Conservation (phyloP, 2,888 invertebrate genomes). For the Halictus quadricinctus region DNA sequence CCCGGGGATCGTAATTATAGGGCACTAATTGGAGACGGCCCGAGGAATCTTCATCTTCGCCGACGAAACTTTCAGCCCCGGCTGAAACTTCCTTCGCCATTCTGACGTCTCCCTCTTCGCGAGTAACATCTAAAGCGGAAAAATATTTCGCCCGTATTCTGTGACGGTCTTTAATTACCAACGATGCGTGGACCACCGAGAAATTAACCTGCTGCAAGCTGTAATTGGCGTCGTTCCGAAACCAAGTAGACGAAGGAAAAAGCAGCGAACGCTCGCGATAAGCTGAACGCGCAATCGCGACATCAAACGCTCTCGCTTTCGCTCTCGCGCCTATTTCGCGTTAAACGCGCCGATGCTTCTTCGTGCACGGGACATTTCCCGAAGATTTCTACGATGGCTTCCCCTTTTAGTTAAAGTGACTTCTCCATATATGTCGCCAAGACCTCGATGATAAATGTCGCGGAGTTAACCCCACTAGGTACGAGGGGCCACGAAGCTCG, state of each 20-base stretch:
- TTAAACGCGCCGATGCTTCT: not conserved
- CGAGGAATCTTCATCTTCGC: constrained; percentile 55
- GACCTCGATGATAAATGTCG: not conserved
- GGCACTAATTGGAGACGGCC: constrained; percentile 61
- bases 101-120: constrained; percentile 24
- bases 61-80: constrained; percentile 46
- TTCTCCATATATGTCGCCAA: not conserved
- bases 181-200: constrained; percentile 37
- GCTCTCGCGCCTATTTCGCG: not conserved
- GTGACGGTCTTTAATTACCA: constrained; percentile 54
- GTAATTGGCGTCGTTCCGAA: constrained; percentile 45
- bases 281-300: not conserved
- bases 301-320: constrained; percentile 8
- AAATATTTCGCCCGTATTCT: constrained; percentile 33
- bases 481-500: too few species aligned
- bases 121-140: constrained; percentile 48
- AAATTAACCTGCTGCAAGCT: constrained; percentile 46
- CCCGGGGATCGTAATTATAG: constrained; percentile 63
- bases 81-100: constrained; percentile 29
- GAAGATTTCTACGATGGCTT: too few species aligned
- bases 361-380: not conserved
- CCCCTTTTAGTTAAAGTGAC: too few species aligned
- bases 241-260: constrained; percentile 25
- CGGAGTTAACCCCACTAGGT: too few species aligned
- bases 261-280: not conserved